Conservation (phyloP, 2,888 invertebrate species). For the Hypolimnas misippus region DNA sequence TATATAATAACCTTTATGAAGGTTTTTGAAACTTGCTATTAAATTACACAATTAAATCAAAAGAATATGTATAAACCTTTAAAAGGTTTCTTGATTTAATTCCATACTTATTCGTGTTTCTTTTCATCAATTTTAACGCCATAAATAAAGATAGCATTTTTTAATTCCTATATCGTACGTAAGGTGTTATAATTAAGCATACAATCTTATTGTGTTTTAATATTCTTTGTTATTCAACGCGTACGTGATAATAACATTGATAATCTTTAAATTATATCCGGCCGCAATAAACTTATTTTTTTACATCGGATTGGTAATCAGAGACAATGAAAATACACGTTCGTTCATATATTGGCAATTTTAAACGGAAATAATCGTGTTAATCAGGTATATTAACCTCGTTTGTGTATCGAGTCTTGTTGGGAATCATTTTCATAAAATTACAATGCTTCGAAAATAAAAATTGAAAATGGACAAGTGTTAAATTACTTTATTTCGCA, state of each 20-base stretch:
- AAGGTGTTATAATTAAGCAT: not conserved
- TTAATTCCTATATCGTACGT: not conserved
- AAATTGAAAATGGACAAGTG: not conserved
- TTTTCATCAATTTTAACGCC: not conserved
- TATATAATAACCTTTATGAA: not conserved
- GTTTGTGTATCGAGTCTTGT: slow-evolving; percentile 46
- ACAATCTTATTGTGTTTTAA: not conserved
- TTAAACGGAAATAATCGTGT: slow-evolving; percentile 53
- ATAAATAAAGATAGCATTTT: not conserved
- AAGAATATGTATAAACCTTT: no score
- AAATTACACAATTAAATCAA: no score
- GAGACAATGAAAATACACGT: slow-evolving; percentile 61
- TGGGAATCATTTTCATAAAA: slow-evolving; percentile 25
- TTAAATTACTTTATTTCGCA: not conserved
- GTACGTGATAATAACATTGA: slow-evolving; percentile 30
- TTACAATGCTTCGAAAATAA: slow-evolving; percentile 10
- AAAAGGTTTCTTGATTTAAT: no score
- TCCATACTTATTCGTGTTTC: no score
- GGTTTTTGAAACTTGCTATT: no score
- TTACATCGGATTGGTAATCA: slow-evolving; percentile 49
- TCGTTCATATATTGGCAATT: slow-evolving; percentile 52
- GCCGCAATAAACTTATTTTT: slow-evolving; percentile 45
- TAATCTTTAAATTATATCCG: slow-evolving; percentile 28
- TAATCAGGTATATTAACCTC: slow-evolving; percentile 54
- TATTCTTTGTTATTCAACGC: slow-evolving; percentile 18